Evolutionary conservation across 2,113 vertebrate genomes (phyloP), one percentile per base, ranked within the genome.

Genomic region (Myotis yumanensis): DNA sequence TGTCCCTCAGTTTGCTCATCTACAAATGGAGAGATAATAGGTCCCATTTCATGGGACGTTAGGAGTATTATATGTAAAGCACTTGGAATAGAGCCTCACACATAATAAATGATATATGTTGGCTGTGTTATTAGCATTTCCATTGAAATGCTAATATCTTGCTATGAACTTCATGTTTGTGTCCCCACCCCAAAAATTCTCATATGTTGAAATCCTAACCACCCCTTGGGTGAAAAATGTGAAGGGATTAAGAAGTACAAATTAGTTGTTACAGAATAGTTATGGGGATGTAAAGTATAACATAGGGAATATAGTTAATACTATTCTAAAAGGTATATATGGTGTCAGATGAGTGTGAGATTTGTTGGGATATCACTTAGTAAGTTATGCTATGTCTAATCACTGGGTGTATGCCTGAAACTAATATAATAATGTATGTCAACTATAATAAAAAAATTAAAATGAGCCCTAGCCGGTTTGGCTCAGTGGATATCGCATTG

Each of bases 121-220:
- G 18, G 68, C 73, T 82, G 18, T 62, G 68, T 82, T 88, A 69
- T 51, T 95, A 89, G 35, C n/a, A 71, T 69, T 92, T 71, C 59
- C 37, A 30, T 40, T 51, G 11, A 96, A 95, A 89, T 75, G 37
- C 37, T 91, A 93, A 51, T 71, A 82, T 71, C 25, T 86, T 80
- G 11, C 35, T 66, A 30, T 25, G 46, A 48, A 64, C 52, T 62
- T 11, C 37, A 64, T 81, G 30, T 18, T 52, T 80, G 4, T 43
- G 11, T 35, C n/a, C 8, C 18, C 46, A 37, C 11, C 51, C 11
- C 11, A 30, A 43, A 83, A 57, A 76, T 35, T 40, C 66, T 80
- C 46, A 7, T 23, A 73, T 43, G 43, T 37, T 81, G 54, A 94
- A 81, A 86, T n/a, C 43, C 46, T 57, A 57, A 86, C 16, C 22